Evolutionary conservation across 2,797 vertebrate species (phyloP).

Genomic region (Champsocephalus esox): DNA sequence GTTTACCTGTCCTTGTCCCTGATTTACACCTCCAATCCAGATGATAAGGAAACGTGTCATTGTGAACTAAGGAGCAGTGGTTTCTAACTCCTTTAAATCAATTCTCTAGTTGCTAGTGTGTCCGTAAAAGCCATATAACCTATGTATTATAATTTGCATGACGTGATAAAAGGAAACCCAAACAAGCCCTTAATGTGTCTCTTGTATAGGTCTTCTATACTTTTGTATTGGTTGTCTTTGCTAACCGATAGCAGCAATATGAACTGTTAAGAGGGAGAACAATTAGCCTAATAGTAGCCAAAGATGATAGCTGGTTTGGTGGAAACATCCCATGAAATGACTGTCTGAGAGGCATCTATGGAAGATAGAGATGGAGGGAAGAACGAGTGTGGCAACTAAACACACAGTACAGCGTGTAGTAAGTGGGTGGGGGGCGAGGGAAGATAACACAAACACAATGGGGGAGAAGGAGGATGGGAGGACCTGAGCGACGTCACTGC

Average conservation of each 20-base stretch:
- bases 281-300: background rate
- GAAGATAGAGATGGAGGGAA: constrained; percentile 4
- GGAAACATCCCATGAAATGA: constrained; percentile 4
- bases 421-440: constrained; percentile 3
- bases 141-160: background rate
- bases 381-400: constrained; percentile 5
- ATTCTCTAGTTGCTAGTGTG: background rate
- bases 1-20: constrained; percentile 32
- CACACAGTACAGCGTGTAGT: constrained; percentile 24
- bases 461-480: constrained; percentile 25
- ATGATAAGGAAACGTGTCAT: constrained; percentile 20
- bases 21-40: constrained; percentile 36
- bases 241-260: constrained; percentile 8
- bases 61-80: background rate
- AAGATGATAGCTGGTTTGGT: no score
- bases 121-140: background rate
- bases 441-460: constrained; percentile 40
- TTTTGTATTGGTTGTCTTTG: constrained; percentile 25
- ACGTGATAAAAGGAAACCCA: no score
- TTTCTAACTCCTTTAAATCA: background rate
- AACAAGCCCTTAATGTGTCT: background rate
- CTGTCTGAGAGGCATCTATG: background rate
- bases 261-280: background rate
- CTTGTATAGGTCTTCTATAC: constrained; percentile 2
- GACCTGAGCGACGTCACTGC: constrained; percentile 49